A percentile compares a stretch with the other conserved stretches of the same genome.
These are phyloP conservation scores for Incurvaria masculella DNA, from an alignment of 2,888 invertebrate species.

Conservation along the genomic window DNA sequence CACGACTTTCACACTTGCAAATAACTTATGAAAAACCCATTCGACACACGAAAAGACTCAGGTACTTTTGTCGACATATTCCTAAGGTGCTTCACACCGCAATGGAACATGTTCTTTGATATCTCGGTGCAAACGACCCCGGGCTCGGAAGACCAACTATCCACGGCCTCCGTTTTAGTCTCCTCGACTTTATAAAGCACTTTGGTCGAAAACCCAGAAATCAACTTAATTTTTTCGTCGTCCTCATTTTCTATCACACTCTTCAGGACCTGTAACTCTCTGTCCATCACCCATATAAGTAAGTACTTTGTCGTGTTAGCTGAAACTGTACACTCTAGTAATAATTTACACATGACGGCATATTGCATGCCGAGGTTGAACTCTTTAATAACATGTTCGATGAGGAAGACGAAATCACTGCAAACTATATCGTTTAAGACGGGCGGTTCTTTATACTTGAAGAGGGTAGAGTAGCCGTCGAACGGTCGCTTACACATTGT, in stretches of 20 bases:
- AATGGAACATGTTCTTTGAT: conserved; percentile 57
- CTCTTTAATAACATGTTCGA: conserved; percentile 49
- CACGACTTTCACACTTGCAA: conserved; percentile 40
- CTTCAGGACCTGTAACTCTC: conserved; percentile 50
- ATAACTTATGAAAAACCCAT: conserved; percentile 59
- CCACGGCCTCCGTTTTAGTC: conserved; percentile 39
- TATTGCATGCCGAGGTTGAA: conserved; percentile 46
- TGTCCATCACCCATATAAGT: conserved; percentile 61
- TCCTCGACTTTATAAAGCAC: conserved; percentile 53
- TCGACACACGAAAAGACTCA: conserved; percentile 48
- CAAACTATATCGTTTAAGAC: conserved; percentile 26
- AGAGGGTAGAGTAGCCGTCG: conserved; percentile 18
- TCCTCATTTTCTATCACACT: conserved; percentile 26
- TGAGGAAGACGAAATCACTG: conserved; percentile 52
- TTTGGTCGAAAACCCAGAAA: conserved; percentile 51
- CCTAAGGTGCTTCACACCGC: conserved; percentile 52
- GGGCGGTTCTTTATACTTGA: conserved; percentile 7
- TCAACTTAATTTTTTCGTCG: conserved; percentile 31
- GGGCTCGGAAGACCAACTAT: conserved; percentile 52
- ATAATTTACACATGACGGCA: conserved; percentile 52
- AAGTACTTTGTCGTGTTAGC: conserved; percentile 46
- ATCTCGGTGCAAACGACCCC: conserved; percentile 50
- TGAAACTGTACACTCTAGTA: conserved; percentile 47
- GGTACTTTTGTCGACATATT: conserved; percentile 56
- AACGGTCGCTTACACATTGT: conserved; percentile 30